Evolutionary conservation across 2,113 vertebrate genomes (phyloP), one percentile per base, ranked within the genome.

Genomic region (Megaceryle torquata): DNA sequence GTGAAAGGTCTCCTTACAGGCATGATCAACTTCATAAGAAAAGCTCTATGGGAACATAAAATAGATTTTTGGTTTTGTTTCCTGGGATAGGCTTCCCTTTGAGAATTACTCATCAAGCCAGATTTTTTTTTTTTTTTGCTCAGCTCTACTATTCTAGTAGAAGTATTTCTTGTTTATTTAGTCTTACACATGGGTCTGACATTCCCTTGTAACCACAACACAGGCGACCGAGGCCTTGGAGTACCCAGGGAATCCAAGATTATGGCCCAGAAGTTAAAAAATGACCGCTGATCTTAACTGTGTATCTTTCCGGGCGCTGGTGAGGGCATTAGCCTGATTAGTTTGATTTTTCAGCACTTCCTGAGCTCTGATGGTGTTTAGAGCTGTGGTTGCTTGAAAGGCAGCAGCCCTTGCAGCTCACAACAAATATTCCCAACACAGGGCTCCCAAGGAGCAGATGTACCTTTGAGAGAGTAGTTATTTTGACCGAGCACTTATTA

Each of bases 121-220:
- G 68, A 14, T 67, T 37, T 37, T 37, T 37, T 37, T 81, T 35
- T 81, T 92, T 88, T 82, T 90, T 95, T 86, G 80, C 86, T 97
- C 91, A 92, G 88, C 82, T n/a, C n/a, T n/a, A 72, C 46, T 90
- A 88, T 77, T 90, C 50, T 81, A 43, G 35, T 43, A 63, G 86
- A 97, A 95, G 29, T 88, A 93, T 91, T 88, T 93, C 68, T 74
- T 95, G 88, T 95, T 92, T 95, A 59, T 93, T 93, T 91, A 90
- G 86, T 82, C 72, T 91, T 86, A 81, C 79, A 39, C 82, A 21
- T 2, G 11, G 43, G 41, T 81, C 76, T 70, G 72, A 67, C 64
- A 67, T 90, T 90, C 68, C 80, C 54, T 80, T 77, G 59, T 91
- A 95, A 78, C 71, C 67, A 46, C 67, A 94, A 46, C 20, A 39